These are phyloP conservation scores for Ovis canadensis DNA, from an alignment of 2,113 vertebrate genomes.

Conservation along the genomic window DNA sequence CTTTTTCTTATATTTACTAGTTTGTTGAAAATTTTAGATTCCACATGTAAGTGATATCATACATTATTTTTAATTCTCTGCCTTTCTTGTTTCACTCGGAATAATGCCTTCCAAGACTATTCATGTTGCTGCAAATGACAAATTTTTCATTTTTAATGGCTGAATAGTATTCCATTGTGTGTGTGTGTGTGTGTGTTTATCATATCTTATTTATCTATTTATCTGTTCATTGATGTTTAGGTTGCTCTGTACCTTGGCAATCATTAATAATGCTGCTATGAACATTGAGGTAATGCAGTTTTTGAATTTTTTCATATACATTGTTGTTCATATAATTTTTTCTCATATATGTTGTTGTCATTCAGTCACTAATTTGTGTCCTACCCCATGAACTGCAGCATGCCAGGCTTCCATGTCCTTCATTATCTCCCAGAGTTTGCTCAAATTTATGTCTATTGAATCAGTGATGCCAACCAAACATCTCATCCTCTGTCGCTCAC, in stretches of 20 bases:
- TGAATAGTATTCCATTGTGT: background rate
- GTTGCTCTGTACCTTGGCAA: background rate
- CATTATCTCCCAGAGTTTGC: rapidly evolving
- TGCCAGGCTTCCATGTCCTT: background rate
- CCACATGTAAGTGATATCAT: background rate
- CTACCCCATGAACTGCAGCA: background rate
- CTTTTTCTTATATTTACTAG: background rate
- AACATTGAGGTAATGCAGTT: background rate
- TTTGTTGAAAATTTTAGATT: background rate
- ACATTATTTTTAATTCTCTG: background rate
- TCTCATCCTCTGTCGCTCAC: background rate
- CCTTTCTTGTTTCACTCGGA: background rate
- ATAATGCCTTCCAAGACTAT: background rate
- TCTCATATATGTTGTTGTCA: background rate
- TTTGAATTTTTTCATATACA: background rate
- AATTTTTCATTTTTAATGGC: background rate
- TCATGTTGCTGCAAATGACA: background rate
- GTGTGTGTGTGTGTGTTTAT: background rate
- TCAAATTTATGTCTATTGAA: background rate
- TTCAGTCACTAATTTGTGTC: background rate
- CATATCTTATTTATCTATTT: background rate
- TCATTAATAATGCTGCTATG: background rate
- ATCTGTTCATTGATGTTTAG: background rate
- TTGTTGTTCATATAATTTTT: background rate
- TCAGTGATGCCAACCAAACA: background rate